phyloP scores from a whole-genome alignment of 1,140 invertebrate genomes.

The Trachelipus rathkii region DNA sequence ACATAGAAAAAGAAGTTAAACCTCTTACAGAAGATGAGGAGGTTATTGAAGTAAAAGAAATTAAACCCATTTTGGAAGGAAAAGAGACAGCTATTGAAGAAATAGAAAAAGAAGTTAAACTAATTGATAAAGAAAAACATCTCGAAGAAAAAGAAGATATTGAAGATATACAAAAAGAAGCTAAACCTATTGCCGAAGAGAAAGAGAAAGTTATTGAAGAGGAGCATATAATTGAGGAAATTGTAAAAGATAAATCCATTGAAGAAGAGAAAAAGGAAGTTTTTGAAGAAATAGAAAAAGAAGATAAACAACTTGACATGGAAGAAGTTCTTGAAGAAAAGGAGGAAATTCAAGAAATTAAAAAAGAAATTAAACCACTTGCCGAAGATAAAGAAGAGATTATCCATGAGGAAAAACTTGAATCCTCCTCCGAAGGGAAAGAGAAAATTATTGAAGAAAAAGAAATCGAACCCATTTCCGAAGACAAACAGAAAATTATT shows the following conservation, averaged over 20 bases:
- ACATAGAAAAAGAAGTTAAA: background rate
- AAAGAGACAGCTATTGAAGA: background rate
- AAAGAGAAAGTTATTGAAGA: background rate
- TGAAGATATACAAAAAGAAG: background rate
- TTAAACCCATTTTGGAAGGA: background rate
- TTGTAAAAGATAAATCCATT: background rate
- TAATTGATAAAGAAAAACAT: background rate
- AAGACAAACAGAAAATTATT: conserved; percentile 39
- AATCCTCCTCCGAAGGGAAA: background rate
- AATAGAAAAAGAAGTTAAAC: background rate
- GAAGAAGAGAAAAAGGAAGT: background rate
- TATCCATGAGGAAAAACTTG: background rate
- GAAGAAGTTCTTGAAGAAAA: background rate
- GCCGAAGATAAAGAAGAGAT: background rate
- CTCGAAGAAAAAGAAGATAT: background rate
- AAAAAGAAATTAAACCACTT: background rate
- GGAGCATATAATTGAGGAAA: background rate
- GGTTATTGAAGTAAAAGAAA: background rate
- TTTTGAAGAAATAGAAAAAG: background rate
- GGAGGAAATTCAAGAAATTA: background rate
- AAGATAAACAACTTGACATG: background rate
- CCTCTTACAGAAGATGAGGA: background rate
- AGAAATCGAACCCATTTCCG: conserved; percentile 41
- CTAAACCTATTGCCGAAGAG: no score
- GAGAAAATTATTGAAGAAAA: background rate